Conservation (phyloP, 2,113 vertebrate species). For the Myotis davidii region DNA sequence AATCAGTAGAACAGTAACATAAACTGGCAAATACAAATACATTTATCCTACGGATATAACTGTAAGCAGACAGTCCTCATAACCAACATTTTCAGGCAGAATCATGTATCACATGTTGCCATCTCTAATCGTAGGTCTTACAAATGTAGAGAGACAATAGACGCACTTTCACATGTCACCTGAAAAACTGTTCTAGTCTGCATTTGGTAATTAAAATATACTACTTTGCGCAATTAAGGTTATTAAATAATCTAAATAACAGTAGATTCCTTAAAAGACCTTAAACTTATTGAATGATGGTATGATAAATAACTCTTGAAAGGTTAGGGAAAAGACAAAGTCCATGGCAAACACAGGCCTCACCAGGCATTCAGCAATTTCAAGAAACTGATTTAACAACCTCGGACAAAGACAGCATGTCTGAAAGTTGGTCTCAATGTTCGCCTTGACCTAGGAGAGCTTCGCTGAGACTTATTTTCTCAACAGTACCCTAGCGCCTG, state of each 20-base stretch:
- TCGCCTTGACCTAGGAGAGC: slow-evolving; percentile 88
- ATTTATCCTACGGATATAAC: neutral
- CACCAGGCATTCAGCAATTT: slow-evolving; percentile 79
- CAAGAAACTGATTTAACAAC: slow-evolving; percentile 88
- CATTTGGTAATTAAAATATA: neutral
- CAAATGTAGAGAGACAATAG: neutral
- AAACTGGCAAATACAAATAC: neutral
- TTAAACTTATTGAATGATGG: neutral
- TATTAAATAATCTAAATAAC: neutral
- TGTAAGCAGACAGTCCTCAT: neutral
- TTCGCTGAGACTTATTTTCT: slow-evolving; percentile 82
- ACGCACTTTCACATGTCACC: neutral
- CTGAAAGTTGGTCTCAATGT: slow-evolving; percentile 84
- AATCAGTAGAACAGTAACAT: neutral
- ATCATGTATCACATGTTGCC: rapidly evolving
- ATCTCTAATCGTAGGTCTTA: neutral
- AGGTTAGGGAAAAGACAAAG: neutral
- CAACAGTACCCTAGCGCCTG: slow-evolving; percentile 85
- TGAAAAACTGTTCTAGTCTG: neutral
- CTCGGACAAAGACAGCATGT: slow-evolving; percentile 86
- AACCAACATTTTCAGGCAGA: neutral
- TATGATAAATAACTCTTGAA: neutral
- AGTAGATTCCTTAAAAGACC: neutral
- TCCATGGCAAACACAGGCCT: neutral
- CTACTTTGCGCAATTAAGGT: neutral